Evolutionary conservation across 2,797 vertebrate species (phyloP), one percentile per base, ranked within the genome.

Genomic region (Steatocranus sp.): DNA sequence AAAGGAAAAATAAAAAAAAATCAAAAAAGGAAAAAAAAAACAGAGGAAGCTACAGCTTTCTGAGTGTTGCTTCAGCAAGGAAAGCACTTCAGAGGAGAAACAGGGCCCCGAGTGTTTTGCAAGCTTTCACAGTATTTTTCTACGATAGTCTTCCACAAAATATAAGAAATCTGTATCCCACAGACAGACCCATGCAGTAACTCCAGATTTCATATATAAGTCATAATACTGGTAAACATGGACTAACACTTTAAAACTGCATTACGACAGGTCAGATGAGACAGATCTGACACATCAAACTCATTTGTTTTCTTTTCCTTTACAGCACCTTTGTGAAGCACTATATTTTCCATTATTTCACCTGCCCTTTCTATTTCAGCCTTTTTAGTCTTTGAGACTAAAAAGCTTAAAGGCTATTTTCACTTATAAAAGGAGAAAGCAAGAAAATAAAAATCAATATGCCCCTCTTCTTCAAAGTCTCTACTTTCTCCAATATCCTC

Each of bases 381-480:
- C 48, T 77, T 70, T 76, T 61, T 34, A n/a, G 53, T 89, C 87
- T 87, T 79, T 74, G 27, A 87, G 68, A 79, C 43, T 81, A 12
- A 48, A 17, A 79, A 41, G 11, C 51, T 81, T 12, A 43, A 17
- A 77, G 41, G 12, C 74, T 20, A 78, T 85, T 79, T 88, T 84
- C 46, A 76, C 83, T 84, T 48, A 84, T 75, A 49, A 12, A 25
- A 61, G 36, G 76, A 77, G 11, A 80, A 50, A 78, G 23, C 17
- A 17, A 32, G 23, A 11, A 76, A 82, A 83, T 53, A 49, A 61
- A 93, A 93, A 90, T 91, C 85, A 86, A 91, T 90, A 86, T 1
- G 20, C 8, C 17, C 17, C 36, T 63, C 49, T 58, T 79, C 14
- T 77, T 85, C 14, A 80, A 68, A 38, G 78, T 75, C 18, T 79